Conservation (phyloP, 2,113 vertebrate genomes). For the Tychaedon coryphoeus region DNA sequence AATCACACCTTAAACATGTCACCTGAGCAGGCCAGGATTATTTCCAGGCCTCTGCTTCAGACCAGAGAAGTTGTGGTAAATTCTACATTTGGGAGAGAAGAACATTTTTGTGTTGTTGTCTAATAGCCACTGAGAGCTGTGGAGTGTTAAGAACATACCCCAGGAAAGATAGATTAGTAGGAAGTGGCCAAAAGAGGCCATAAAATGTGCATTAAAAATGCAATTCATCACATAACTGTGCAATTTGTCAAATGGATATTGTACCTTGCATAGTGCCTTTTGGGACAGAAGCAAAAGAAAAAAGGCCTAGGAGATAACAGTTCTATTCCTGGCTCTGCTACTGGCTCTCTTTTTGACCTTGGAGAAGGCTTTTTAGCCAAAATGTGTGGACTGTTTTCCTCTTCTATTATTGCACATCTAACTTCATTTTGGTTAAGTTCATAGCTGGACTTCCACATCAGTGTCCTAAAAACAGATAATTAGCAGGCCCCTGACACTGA, state of each 20-base stretch:
- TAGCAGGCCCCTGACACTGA: background rate
- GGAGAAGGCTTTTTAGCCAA: conserved; percentile 22
- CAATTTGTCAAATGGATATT: conserved; percentile 65
- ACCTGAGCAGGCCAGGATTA: background rate
- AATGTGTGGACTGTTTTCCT: background rate
- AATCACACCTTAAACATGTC: background rate
- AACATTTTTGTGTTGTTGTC: conserved; percentile 55
- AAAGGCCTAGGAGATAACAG: conserved; percentile 37
- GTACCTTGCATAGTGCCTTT: conserved; percentile 48
- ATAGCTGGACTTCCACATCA: background rate
- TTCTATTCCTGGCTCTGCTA: conserved; percentile 56
- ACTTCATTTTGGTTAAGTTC: background rate
- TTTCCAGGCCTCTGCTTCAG: background rate
- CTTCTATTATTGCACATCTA: background rate
- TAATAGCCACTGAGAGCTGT: conserved; percentile 33
- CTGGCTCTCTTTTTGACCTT: conserved; percentile 54
- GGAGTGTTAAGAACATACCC: conserved; percentile 52
- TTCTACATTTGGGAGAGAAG: conserved; percentile 23
- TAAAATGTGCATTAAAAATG: conserved; percentile 66
- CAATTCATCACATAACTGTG: conserved; percentile 60
- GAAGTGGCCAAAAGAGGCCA: conserved; percentile 60
- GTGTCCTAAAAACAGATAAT: background rate
- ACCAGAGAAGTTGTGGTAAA: background rate
- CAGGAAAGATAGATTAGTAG: conserved; percentile 56
- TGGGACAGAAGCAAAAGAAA: conserved; percentile 57